phyloP scores from a whole-genome alignment of 2,113 vertebrate species.

The Tachysurus vachellii region DNA sequence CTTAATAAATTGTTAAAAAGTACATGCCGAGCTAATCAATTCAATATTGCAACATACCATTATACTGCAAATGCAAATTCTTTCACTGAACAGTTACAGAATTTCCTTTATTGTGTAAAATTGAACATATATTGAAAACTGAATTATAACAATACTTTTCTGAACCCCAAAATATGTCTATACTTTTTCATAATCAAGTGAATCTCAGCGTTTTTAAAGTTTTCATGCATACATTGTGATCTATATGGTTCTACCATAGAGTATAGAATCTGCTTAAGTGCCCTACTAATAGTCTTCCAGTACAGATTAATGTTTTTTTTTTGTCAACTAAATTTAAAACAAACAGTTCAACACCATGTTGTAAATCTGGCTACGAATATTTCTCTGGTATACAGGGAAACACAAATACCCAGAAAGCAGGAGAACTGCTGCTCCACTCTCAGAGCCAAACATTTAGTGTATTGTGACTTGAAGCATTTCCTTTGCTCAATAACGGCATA shows the following conservation, averaged over 20 bases:
- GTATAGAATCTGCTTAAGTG: conserved; percentile 17
- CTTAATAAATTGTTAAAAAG: conserved; percentile 39
- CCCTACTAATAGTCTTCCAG: not conserved
- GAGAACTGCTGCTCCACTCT: conserved; percentile 38
- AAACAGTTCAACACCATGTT: conserved; percentile 32
- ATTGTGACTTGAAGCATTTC: conserved; percentile 24
- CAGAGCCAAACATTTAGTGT: conserved; percentile 8
- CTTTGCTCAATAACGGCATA: conserved; percentile 36
- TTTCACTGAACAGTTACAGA: not conserved
- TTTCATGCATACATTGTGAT: conserved; percentile 37
- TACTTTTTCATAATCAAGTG: conserved; percentile 9
- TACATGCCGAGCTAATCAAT: conserved; percentile 31
- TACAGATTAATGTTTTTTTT: not conserved
- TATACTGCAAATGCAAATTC: not conserved
- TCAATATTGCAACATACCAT: conserved; percentile 25
- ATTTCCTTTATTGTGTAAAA: conserved; percentile 24
- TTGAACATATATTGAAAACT: not conserved
- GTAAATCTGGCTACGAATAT: conserved; percentile 11
- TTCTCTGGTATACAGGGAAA: not conserved
- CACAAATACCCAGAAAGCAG: conserved; percentile 15
- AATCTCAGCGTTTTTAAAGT: conserved; percentile 1
- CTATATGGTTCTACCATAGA: conserved; percentile 5
- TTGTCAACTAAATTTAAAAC: conserved; percentile 6
- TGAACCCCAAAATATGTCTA: conserved; percentile 5
- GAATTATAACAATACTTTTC: conserved; percentile 19